Conservation (phyloP, 2,888 invertebrate species). For the Drosophila mettleri region DNA sequence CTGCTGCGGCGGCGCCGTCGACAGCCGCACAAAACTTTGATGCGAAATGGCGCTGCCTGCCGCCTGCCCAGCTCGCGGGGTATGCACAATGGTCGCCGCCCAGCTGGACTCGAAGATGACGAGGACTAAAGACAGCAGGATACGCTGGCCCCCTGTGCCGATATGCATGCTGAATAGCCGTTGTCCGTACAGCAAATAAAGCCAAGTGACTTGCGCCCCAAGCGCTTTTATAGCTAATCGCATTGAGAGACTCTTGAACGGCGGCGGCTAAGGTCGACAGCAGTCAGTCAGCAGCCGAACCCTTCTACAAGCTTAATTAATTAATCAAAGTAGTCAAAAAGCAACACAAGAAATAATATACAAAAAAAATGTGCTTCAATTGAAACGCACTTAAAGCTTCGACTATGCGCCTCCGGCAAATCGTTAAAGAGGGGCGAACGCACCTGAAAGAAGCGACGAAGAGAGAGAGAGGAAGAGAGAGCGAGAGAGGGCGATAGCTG, state of each 20-base stretch:
- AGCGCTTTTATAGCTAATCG: conserved; percentile 67
- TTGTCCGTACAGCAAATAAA: conserved; percentile 58
- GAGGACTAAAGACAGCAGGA: conserved; percentile 20
- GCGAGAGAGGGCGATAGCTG: background rate
- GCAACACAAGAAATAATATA: conserved; percentile 9
- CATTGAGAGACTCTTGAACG: conserved; percentile 55
- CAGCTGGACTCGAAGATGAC: conserved; percentile 10
- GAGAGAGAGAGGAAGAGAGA: background rate
- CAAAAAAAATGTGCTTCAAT: conserved; percentile 50
- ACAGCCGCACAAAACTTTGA: conserved; percentile 85
- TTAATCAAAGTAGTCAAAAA: conserved; percentile 54
- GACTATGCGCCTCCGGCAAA: conserved; percentile 69
- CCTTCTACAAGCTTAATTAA: conserved; percentile 58
- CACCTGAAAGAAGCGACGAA: background rate
- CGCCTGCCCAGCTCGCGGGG: conserved; percentile 65
- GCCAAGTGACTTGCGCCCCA: conserved; percentile 48
- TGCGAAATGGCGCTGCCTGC: conserved; percentile 85
- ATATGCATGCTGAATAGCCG: conserved; percentile 48
- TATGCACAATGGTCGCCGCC: conserved; percentile 66
- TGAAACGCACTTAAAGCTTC: conserved; percentile 63
- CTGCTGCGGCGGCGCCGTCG: conserved; percentile 25
- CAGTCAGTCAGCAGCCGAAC: conserved; percentile 21
- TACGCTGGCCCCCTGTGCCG: conserved; percentile 1
- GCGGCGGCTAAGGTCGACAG: conserved; percentile 55
- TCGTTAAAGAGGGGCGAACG: conserved; percentile 16